Evolutionary conservation across 2,113 vertebrate species (phyloP).

Genomic region (Menura novaehollandiae): DNA sequence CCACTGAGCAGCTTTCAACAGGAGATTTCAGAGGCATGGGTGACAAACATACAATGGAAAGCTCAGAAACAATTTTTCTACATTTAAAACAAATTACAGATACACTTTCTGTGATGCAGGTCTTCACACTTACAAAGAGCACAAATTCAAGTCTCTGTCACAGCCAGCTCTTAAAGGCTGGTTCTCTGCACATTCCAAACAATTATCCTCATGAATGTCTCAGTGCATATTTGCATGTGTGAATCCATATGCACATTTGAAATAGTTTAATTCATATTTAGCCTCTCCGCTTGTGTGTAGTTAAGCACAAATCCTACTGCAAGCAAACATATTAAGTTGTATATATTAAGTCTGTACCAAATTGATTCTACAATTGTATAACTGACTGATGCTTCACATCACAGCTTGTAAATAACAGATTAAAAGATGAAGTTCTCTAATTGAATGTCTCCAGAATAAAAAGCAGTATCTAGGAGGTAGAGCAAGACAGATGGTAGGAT

Average conservation of each 20-base stretch:
- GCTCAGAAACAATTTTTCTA: background rate
- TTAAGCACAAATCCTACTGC: background rate
- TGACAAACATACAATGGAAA: background rate
- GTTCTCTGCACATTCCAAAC: background rate
- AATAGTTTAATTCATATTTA: background rate
- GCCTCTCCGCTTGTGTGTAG: accelerated
- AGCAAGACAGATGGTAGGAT: background rate
- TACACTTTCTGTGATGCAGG: background rate
- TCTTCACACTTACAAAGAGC: background rate
- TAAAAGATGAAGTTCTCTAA: background rate
- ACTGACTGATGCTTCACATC: background rate
- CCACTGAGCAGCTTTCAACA: background rate
- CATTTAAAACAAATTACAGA: background rate
- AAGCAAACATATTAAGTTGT: background rate
- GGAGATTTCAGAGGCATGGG: background rate
- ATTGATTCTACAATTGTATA: background rate
- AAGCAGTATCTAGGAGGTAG: background rate
- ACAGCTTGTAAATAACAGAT: background rate
- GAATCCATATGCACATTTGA: background rate
- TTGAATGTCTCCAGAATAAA: background rate
- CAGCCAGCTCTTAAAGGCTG: background rate
- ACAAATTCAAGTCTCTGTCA: background rate
- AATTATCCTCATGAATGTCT: background rate
- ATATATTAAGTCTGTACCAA: background rate
- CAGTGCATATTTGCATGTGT: background rate